Evolutionary conservation across 2,888 invertebrate genomes (phyloP), one percentile per base, ranked within the genome.

Genomic region (Perdita meconis): DNA sequence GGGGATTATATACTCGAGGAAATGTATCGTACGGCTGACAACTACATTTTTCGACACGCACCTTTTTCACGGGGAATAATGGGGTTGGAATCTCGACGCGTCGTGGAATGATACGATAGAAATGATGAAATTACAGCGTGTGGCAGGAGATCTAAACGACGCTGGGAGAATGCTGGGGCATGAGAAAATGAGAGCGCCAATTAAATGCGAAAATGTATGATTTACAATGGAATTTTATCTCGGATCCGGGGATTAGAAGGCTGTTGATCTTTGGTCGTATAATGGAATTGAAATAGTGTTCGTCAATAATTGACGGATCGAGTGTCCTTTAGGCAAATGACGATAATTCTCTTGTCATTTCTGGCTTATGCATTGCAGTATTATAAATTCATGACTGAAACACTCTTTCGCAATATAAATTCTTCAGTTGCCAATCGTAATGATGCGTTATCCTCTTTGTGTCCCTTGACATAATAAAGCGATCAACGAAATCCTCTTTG

Each of bases 1-100:
- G 64, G 47, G 19, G 59, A 70, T 69, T 63, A 72, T 53, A 57
- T 63, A 79, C 64, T 34, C 55, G 53, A 61, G 67, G 63, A 83
- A 76, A 83, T 75, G 83, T 79, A 79, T 77, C 80, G 67, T 67
- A 73, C 75, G 75, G 64, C 83, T 77, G 82, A 80, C 82, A 82
- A 72, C 82, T 67, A 69, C 77, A 72, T 83, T 83, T 80, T 71
- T 83, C 83, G 83, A 80, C 83, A 50, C 78, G 56, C 59, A 26
- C 57, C 47, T 51, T 76, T 55, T 60, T 40, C 59, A 40, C 34
- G 16, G 40, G 26, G 64, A 63, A 71, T 71, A 61, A 70, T 50
- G 61, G 71, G 55, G 4, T 47, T 30, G 57, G 34, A 59, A 36
- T 50, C 51, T 24, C 56, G 64, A 26, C 30, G 13, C 24, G 55